These are phyloP conservation scores for Phataginus tricuspis DNA, from an alignment of 2,797 vertebrate genomes.

Conservation along the genomic window DNA sequence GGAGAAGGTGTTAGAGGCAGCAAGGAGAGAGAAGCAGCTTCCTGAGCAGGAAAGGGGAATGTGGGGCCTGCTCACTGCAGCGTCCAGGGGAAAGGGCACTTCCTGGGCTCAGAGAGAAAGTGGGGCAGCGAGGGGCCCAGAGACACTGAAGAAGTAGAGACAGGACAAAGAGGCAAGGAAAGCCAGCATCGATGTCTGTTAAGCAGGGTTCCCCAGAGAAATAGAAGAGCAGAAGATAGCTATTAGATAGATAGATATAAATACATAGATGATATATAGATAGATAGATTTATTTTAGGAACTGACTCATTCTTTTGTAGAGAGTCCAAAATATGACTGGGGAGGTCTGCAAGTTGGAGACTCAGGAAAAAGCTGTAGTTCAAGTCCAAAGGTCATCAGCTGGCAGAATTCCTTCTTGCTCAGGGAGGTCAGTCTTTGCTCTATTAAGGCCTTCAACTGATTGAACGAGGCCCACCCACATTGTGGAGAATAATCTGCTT, in stretches of 20 bases:
- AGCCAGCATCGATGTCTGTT: not conserved
- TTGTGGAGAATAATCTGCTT: not conserved
- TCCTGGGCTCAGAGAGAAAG: not conserved
- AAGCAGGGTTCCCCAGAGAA: not conserved
- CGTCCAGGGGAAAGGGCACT: not conserved
- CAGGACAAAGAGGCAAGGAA: not conserved
- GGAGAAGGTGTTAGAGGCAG: not conserved
- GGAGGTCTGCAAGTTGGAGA: not conserved
- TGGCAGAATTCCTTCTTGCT: not conserved
- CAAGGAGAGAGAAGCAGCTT: not conserved
- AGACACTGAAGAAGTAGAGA: not conserved
- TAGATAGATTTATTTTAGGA: not conserved
- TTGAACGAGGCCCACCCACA: not conserved
- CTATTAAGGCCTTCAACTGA: not conserved
- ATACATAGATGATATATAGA: not conserved
- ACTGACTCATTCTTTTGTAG: not conserved
- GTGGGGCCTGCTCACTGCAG: not conserved
- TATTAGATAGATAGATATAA: not conserved
- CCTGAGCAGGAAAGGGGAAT: not conserved
- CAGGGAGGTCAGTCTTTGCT: not conserved
- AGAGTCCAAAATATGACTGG: not conserved
- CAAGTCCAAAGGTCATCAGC: not conserved
- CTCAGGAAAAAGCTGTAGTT: not conserved
- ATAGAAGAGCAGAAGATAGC: not conserved
- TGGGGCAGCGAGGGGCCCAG: fast-evolving